A percentile compares a stretch with the other conserved stretches of the same genome.
These are phyloP conservation scores for Phymorhynchus buccinoides DNA, from an alignment of 1,140 invertebrate species.

Conservation along the genomic window DNA sequence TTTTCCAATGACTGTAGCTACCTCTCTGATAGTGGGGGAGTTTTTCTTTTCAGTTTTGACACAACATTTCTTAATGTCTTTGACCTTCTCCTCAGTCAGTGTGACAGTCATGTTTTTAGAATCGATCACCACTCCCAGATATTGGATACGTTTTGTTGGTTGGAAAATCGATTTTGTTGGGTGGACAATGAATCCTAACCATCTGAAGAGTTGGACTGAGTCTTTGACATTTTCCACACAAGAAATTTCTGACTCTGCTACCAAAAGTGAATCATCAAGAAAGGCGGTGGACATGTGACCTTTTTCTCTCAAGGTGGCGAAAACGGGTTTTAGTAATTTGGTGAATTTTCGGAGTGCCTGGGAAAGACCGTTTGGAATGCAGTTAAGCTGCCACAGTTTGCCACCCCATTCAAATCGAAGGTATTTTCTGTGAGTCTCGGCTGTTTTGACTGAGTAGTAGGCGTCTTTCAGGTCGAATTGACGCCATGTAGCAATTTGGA, in stretches of 20 bases:
- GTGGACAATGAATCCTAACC: conserved; percentile 26
- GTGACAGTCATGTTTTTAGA: conserved; percentile 11
- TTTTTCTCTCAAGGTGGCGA: conserved; percentile 31
- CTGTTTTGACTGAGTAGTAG: conserved; percentile 46
- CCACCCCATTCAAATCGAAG: conserved; percentile 45
- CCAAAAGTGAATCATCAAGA: conserved; percentile 32
- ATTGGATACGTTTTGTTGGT: conserved; percentile 4
- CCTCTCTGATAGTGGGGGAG: neutral
- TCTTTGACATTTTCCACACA: conserved; percentile 14
- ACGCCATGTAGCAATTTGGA: conserved; percentile 49
- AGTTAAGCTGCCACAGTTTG: conserved; percentile 42
- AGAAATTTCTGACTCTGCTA: neutral
- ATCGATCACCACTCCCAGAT: conserved; percentile 15
- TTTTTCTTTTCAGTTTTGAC: neutral
- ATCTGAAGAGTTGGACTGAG: neutral
- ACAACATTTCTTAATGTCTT: neutral
- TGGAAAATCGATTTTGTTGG: conserved; percentile 19
- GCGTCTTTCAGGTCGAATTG: conserved; percentile 52
- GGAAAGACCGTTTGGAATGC: conserved; percentile 49
- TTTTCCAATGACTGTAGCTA: conserved; percentile 7
- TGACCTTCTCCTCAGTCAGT: neutral
- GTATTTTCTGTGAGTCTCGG: conserved; percentile 40
- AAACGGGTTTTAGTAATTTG: conserved; percentile 44
- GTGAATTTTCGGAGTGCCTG: conserved; percentile 34
- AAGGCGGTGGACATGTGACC: conserved; percentile 27